Evolutionary conservation across 2,113 vertebrate species (phyloP).

Genomic region (Piaya cayana): DNA sequence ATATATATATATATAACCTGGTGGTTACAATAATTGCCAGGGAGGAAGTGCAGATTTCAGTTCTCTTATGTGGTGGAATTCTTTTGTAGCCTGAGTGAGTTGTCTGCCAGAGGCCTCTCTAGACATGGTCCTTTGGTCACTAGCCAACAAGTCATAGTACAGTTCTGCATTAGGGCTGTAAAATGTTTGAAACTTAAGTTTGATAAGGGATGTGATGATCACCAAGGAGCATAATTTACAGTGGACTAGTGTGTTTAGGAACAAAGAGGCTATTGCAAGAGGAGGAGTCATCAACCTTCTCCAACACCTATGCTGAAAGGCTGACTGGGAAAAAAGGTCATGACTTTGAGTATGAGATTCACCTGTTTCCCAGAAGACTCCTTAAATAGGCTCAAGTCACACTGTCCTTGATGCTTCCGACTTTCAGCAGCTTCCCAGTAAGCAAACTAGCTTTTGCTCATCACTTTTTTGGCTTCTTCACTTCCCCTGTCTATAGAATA

Average conservation of each 20-base stretch:
- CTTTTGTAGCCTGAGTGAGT: neutral
- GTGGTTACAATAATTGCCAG: neutral
- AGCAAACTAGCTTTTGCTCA: neutral
- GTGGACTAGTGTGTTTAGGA: neutral
- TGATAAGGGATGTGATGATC: neutral
- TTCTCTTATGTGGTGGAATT: neutral
- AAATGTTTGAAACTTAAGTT: neutral
- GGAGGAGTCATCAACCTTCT: neutral
- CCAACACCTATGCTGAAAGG: neutral
- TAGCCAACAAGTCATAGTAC: neutral
- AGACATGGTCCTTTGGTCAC: neutral
- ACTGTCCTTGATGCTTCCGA: neutral
- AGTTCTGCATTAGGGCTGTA: neutral
- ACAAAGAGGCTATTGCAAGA: neutral
- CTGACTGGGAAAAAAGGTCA: neutral
- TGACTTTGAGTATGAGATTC: neutral
- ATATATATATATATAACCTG: neutral
- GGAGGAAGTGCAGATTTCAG: neutral
- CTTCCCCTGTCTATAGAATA: neutral
- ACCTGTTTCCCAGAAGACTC: neutral
- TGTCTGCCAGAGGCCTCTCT: neutral
- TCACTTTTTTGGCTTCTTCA: neutral
- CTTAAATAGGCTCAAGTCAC: neutral
- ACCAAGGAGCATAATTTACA: neutral
- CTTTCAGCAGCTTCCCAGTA: neutral